phyloP scores from a whole-genome alignment of 2,888 invertebrate genomes.

The Physocephala rufipes region DNA sequence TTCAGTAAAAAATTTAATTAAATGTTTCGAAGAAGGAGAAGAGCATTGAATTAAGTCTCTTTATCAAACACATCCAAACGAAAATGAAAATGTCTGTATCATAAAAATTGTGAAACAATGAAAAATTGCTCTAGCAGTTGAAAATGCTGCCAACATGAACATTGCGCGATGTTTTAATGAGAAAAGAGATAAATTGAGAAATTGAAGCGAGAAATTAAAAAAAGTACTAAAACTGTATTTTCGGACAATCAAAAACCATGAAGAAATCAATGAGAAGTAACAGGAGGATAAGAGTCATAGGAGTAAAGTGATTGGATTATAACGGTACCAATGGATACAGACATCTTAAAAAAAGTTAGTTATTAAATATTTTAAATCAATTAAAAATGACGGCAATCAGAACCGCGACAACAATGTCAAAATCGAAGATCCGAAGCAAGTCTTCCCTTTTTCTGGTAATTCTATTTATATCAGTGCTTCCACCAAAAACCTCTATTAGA shows the following conservation, averaged over 20 bases:
- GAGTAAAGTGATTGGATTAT: too few relatives aligned
- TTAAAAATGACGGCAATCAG: conserved; percentile 40
- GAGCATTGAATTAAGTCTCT: not conserved
- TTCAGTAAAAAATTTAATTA: conserved; percentile 39
- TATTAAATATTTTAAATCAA: too few relatives aligned
- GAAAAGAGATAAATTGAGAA: conserved; percentile 42
- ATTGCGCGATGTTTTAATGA: conserved; percentile 44
- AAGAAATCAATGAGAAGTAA: not conserved
- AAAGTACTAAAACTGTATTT: not conserved
- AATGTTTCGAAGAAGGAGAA: conserved; percentile 41
- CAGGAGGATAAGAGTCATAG: not conserved
- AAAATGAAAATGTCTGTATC: conserved; percentile 46
- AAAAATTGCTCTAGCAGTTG: conserved; percentile 27
- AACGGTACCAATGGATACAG: not conserved
- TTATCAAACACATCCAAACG: not conserved
- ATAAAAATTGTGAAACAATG: conserved; percentile 12
- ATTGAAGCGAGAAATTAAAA: conserved; percentile 12
- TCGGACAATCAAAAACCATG: not conserved
- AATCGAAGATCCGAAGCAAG: conserved; percentile 35
- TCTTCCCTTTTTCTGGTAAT: conserved; percentile 27
- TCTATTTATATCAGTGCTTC: not conserved
- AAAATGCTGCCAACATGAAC: conserved; percentile 31
- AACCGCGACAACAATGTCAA: conserved; percentile 39
- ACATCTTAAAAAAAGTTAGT: not conserved
- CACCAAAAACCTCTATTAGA: conserved; percentile 4